A percentile compares a stretch with the other conserved stretches of the same genome.
phyloP scores from a whole-genome alignment of 2,888 invertebrate species.

The Cheilosia impressa region DNA sequence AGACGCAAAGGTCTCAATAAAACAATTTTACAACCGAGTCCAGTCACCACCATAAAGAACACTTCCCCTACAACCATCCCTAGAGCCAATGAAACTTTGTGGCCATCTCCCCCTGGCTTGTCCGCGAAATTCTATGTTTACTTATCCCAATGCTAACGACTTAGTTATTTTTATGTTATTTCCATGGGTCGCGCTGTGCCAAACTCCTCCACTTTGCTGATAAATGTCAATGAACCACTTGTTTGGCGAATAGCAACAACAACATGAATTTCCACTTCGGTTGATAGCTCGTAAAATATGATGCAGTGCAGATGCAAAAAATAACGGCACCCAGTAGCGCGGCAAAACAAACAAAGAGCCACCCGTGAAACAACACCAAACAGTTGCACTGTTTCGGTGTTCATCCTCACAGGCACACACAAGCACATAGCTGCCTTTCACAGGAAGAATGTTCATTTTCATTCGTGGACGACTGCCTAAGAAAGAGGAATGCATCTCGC shows the following conservation, averaged over 20 bases:
- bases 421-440: neutral
- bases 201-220: constrained; percentile 27
- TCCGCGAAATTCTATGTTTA: neutral
- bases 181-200: neutral
- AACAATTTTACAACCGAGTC: neutral
- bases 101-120: neutral
- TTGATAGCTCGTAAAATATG: constrained; percentile 71
- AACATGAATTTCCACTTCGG: constrained; percentile 67
- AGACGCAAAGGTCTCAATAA: neutral
- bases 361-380: constrained; percentile 52
- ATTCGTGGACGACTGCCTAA: constrained; percentile 31
- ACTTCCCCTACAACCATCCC: neutral
- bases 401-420: neutral
- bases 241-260: constrained; percentile 36
- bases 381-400: constrained; percentile 32
- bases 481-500: constrained; percentile 38
- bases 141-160: neutral
- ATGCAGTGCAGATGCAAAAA: constrained; percentile 44
- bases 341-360: constrained; percentile 49
- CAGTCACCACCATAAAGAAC: neutral
- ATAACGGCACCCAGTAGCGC: constrained; percentile 31
- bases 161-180: constrained; percentile 24
- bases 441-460: constrained; percentile 49
- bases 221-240: constrained; percentile 73
- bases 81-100: neutral